Evolutionary conservation across 2,113 vertebrate genomes (phyloP), one percentile per base, ranked within the genome.

Genomic region (Istiophorus platypterus): DNA sequence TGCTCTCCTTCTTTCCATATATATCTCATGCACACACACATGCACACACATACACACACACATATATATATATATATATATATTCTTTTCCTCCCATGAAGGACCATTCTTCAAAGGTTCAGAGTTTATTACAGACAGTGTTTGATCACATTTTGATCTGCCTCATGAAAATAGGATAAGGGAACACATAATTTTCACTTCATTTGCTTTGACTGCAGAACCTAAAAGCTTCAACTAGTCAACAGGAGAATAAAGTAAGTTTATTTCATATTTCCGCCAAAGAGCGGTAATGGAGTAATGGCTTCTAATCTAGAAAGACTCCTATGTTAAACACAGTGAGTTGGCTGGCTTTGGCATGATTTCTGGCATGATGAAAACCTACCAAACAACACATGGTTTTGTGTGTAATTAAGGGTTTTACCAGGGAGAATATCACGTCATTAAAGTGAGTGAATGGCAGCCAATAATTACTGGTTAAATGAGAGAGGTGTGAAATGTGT

Each of bases 41-140:
- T 49, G 49, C 31, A 37, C 20, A 62, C 39, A 69, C 17, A 7
- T n/a, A 42, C 31, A 56, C 26, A 62, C 54, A 58, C 45, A 49
- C 41, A 49, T 49, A 26, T 39, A 58, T 29, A 65, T 18, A 66
- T 47, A 68, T 47, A 14, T 42, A 26, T 34, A 59, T 59, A 64
- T 22, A 51, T 77, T 78, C 27, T 87, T 79, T 42, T 72, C 78
- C 76, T 77, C 39, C 51, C 41, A 71, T 72, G 61, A 85, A 79
- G 80, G 71, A 85, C 83, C 70, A 39, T 85, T 85, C 59, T 91
- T 90, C 81, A 91, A 81, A 88, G 89, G 80, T 87, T 93, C 72
- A 89, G 61, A 75, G 62, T 93, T 87, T 91, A 87, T 85, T 61
- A 69, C 77, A 63, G 41, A 68, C 51, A 68, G 10, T 76, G 59